phyloP scores from a whole-genome alignment of 2,797 vertebrate genomes.

The Fistularia commersonii region DNA sequence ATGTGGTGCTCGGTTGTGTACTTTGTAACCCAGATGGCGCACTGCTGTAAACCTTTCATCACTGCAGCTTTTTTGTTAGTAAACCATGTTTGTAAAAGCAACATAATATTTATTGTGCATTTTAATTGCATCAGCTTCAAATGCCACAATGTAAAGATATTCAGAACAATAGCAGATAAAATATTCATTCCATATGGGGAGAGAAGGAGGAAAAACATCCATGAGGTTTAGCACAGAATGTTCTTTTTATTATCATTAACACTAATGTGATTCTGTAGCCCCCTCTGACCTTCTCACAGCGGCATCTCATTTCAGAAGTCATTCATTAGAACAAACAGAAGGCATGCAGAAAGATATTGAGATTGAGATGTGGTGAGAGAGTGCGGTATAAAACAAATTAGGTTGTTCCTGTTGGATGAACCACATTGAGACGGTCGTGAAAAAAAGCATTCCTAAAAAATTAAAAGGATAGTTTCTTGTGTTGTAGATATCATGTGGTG shows the following conservation, averaged over 20 bases:
- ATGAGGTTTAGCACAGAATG: constrained; percentile 73
- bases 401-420: constrained; percentile 59
- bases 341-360: constrained; percentile 50
- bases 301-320: constrained; percentile 75
- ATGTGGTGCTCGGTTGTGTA: constrained; percentile 41
- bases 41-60: constrained; percentile 62
- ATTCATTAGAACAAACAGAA: constrained; percentile 79
- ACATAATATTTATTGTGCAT: constrained; percentile 46
- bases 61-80: constrained; percentile 36
- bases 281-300: constrained; percentile 73
- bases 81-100: constrained; percentile 14
- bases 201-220: constrained; percentile 53
- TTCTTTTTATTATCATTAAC: constrained; percentile 81
- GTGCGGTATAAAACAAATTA: constrained; percentile 61
- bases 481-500: constrained; percentile 33
- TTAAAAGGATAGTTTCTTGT: constrained; percentile 29
- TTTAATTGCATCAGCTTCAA: constrained; percentile 58
- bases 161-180: constrained; percentile 65
- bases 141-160: constrained; percentile 31
- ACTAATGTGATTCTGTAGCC: constrained; percentile 76
- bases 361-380: constrained; percentile 43
- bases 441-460: constrained; percentile 2
- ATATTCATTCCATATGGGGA: constrained; percentile 63
- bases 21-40: constrained; percentile 62
- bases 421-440: constrained; percentile 31